Base-by-base conservation (phyloP, 2,113 vertebrate species). In the Sigmodon hispidus region DNA sequence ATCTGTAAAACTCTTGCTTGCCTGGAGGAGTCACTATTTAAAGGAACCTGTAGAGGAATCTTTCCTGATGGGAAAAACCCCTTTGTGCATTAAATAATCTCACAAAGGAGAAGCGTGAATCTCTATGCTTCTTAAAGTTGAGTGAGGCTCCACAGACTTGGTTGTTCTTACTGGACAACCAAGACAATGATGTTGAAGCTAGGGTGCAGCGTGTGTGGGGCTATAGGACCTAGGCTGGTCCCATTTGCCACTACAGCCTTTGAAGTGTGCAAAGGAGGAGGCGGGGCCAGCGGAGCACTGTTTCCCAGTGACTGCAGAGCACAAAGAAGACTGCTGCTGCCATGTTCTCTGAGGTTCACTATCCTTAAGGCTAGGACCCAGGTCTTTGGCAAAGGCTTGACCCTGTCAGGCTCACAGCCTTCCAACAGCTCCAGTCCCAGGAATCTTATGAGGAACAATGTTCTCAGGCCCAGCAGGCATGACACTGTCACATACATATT, bases 21-120 rank as follows among this genome's bases (percentile, higher is more conserved):
- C 95, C 92, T 96, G 22, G n/a, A 95, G 93, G 89, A 97, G 96
- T 95, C 94, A 97, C 96, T 94, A 96, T 84, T 97, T 96, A 97
- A 96, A 97, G 85, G 93, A 97, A 96, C 80, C 94, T 95, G 67
- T 63, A 95, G 90, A 81, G 81, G 92, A 96, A 97, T 96, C 81
- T 96, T 92, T 97, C 55, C 92, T 96, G 88, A 96, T 91, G 90
- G 90, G 90, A 93, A 96, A 84, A 96, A 92, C 90, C 80, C 80
- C 90, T 92, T 96, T 95, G 92, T 92, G 94, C 72, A 57, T 93
- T 67, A 96, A 97, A 94, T 92, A 95, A 95, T 90, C 52, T 96
- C 87, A 89, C 81, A 80, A 36, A 9, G 63, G 76, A 90, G 11
- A 5, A 48, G 73, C 72, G 61, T 73, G 73, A 59, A 70, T 85